Percentiles rank a stretch among this genome's conserved stretches.
Evolutionary conservation across 1,140 invertebrate species (phyloP).

Genomic region (Drosophila persimilis): DNA sequence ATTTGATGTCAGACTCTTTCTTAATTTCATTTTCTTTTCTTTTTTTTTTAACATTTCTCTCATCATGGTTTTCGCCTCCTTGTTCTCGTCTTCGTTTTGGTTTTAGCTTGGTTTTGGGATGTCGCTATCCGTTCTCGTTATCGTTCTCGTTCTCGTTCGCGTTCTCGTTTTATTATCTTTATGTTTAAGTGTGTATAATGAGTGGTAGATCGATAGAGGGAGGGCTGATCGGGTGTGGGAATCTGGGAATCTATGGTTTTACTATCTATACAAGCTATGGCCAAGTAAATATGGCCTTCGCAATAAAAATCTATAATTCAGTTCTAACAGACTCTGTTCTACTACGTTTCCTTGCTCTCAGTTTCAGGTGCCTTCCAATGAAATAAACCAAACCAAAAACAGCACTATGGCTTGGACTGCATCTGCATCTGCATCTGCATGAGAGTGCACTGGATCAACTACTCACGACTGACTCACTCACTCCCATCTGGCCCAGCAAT

Average conservation of each 20-base stretch:
- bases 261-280: conserved; percentile 24
- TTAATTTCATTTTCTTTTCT: conserved; percentile 43
- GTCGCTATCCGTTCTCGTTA: conserved; percentile 16
- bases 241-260: conserved; percentile 8
- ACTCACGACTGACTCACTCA: too few species aligned
- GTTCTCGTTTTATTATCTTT: conserved; percentile 3
- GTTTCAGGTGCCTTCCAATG: background rate
- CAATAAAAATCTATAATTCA: too few species aligned
- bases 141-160: background rate
- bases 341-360: background rate
- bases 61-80: conserved; percentile 1
- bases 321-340: background rate
- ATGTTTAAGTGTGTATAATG: conserved; percentile 2
- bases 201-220: conserved; percentile 11
- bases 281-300: background rate
- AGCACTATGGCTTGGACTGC: background rate
- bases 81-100: conserved; percentile 20
- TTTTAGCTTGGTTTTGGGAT: conserved; percentile 16
- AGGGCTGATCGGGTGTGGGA: background rate
- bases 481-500: background rate
- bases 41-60: conserved; percentile 22
- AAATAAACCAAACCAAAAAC: background rate
- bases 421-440: background rate
- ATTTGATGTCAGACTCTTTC: conserved; percentile 80
- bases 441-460: background rate